Evolutionary conservation across 30 jellyfish, hydroid and myxozoan species (phyloP), one percentile per base, ranked within the genome.

Genomic region (Calvadosia cruxmelitensis): DNA sequence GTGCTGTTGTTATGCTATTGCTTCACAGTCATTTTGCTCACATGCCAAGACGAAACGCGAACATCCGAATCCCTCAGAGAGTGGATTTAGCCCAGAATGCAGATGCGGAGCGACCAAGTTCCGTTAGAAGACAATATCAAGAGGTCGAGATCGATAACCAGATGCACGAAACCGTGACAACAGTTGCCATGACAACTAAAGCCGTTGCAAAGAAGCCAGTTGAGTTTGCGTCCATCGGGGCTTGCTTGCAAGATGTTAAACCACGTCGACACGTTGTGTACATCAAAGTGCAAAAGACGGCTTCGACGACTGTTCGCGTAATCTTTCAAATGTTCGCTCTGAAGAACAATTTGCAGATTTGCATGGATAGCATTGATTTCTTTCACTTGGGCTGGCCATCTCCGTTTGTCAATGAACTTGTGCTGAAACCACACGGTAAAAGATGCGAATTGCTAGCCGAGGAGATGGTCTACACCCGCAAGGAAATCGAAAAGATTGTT

Each of bases 341-440:
- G 20, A 42, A 42, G 57, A 42, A 42, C 20, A 42, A 42, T 42
- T 42, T 42, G 20, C 57, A 42, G 20, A 42, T 42, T 5, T 42
- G 57, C 20, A 42, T 42, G 57, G 57, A 42, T 42, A 42, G 57
- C 20, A 42, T 42, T 10, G 57, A 42, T 20, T 42, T 42, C 57
- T 42, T 42, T 42, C 57, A 42, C 20, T 5, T 42, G 57, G 57
- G 57, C 20, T 42, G 57, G 57, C 57, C 57, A 42, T 42, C 57
- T 10, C 57, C 57, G 20, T 42, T 42, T 42, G 20, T 42, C 20
- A 42, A 42, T 42, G 57, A 42, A 42, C 20, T 42, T 5, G 20
- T 42, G 10, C 57, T 42, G 10, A 42, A 42, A 42, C 57, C 57
- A 5, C 57, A 42, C 20, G 57, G 57, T 5, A 42, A 20, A 42